Evolutionary conservation across 2,888 invertebrate genomes (phyloP), one percentile per base, ranked within the genome.

Genomic region (Thecocarcelia acutangulata): DNA sequence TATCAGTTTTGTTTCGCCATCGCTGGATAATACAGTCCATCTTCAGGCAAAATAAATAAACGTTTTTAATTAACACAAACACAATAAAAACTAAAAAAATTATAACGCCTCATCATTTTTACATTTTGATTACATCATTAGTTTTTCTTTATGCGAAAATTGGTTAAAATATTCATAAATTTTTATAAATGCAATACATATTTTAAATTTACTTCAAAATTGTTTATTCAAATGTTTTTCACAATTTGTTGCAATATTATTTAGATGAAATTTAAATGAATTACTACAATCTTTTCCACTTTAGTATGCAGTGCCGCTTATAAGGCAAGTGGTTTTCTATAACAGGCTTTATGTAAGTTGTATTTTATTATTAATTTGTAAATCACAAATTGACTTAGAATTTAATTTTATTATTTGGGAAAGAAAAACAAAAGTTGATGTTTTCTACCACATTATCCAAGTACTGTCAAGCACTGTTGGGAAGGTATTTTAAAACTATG

Each of bases 241-340:
- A 44, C 52, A 44, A 68, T 54, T 69, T 52, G 44, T 37, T 64
- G 48, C 40, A 50, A 40, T 63, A 17, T 72, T 42, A 46, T 63
- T 52, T 3, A 12, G 19, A 46, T 42, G 42, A 28, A 72, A 70
- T 37, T 74, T 64, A 12, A 56, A 64, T 66, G 64, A 56, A 74
- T 74, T 74, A 40, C 46, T 48, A 66, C 40, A 42, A 54, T 56
- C 44, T 59, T 52, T 6, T 56, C 40, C 52, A 46, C 50, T 61
- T 52, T 19, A 68, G 15, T 69, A 54, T 77, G 58, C 19, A 33
- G 40, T 44, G 58, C 50, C 37, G 21, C 72, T 78, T 78, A 78
- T 59, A 78, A 66, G 72, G 78, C 78, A 79, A 70, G 72, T 79
- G 78, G 78, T 79, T 79, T 73, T 78, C 72, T 66, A 72, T 66